Evolutionary conservation across 23 tunicate genomes (phyloP), one percentile per base, ranked within the genome.

Genomic region (Trididemnum clinides): DNA sequence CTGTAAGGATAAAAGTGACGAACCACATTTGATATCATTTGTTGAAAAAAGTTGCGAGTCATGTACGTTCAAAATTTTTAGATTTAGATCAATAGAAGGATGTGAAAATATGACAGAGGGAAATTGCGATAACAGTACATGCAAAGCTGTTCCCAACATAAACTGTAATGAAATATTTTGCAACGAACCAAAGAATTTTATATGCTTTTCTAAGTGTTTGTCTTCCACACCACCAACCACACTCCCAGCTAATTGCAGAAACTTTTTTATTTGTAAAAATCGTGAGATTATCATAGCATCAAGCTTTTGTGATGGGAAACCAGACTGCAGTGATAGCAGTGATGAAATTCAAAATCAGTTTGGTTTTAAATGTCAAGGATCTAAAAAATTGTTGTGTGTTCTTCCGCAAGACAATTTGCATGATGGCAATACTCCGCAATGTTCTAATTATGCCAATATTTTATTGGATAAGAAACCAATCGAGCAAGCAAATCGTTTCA

Each of bases 341-440:
- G 80, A 74, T 25, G 80, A 74, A 74, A 44, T 37, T 19, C 4
- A 5, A 19, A 6, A 36, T 18, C 29, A 25, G 6, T 27, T 22
- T 39, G 80, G 80, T 5, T 74, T 74, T 74, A 23, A 74, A 74
- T 74, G 80, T 44, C 5, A 31, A 5, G 59, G 5, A 2, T 7
- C 20, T 10, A 36, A 21, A 18, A 2, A 1, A n/a, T 7, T 18
- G n/a, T 22, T 26, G 2, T 74, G 80, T 25, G 59, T 74, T n/a
- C 57, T 74, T 2, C 80, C 80, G 6, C 80, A 74, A 25, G 3
- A 22, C 2, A 74, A 74, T 37, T 44, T 74, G 28, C 25, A 18
- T 44, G 80, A 74, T 31, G 75, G n/a, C 4, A 66, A 66, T 31
- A 5, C 12, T 5, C 10, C 80, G 4, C 80, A 74, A 27, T 74